phyloP scores from a whole-genome alignment of 2,888 invertebrate species.

The Morpho achilles region DNA sequence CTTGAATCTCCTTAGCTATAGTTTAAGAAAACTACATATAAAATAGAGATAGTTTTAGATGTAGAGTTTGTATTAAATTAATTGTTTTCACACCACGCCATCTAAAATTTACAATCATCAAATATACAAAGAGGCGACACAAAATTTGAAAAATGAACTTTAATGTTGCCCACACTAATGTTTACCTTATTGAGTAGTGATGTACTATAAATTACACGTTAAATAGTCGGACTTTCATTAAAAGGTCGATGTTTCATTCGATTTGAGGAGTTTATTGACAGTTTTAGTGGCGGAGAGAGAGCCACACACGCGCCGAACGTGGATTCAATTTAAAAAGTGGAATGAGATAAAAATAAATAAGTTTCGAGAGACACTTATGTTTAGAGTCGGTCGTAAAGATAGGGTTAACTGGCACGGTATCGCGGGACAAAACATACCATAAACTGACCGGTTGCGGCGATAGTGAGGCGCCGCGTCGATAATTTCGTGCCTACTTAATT shows the following conservation, averaged over 20 bases:
- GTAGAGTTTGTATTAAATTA: no score
- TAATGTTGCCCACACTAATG: constrained; percentile 48
- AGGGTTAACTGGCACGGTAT: constrained; percentile 76
- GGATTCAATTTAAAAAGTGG: constrained; percentile 77
- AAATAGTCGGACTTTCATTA: constrained; percentile 71
- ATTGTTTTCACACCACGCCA: no score
- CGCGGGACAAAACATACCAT: constrained; percentile 75
- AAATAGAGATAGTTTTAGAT: no score
- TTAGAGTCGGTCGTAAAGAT: constrained; percentile 77
- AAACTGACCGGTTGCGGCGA: constrained; percentile 65
- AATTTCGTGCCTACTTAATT: constrained; percentile 16
- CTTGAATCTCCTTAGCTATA: no score
- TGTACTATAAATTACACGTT: constrained; percentile 48
- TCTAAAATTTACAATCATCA: constrained; percentile 41
- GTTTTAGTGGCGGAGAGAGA: constrained; percentile 63
- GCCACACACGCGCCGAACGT: constrained; percentile 73
- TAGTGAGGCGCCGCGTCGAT: constrained; percentile 50
- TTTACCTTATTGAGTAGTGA: constrained; percentile 60
- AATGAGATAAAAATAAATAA: constrained; percentile 79
- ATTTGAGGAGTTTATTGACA: constrained; percentile 67
- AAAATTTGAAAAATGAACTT: constrained; percentile 58
- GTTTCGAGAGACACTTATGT: constrained; percentile 76
- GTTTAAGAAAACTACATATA: no score
- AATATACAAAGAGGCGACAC: constrained; percentile 44
- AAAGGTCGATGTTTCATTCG: constrained; percentile 57